These are phyloP conservation scores for Isichthys henryi DNA, from an alignment of 2,113 vertebrate species.

Conservation along the genomic window DNA sequence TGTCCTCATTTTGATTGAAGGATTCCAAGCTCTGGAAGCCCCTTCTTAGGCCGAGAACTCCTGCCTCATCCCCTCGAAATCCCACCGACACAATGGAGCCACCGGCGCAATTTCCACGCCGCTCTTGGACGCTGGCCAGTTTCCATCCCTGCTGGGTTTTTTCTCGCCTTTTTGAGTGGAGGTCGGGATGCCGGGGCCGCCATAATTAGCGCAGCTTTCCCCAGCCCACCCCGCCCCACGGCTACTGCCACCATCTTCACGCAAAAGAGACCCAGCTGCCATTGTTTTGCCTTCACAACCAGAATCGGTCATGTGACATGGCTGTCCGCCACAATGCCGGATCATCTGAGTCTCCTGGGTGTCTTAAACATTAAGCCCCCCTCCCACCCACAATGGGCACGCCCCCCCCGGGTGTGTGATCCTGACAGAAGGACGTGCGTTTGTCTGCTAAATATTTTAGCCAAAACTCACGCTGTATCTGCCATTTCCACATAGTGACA, in stretches of 20 bases:
- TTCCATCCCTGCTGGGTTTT: not conserved
- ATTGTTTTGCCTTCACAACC: not conserved
- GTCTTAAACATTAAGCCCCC: not conserved
- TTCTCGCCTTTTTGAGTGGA: not conserved
- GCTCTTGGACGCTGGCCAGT: not conserved
- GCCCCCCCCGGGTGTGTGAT: not conserved
- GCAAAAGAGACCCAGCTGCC: not conserved
- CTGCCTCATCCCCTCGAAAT: not conserved
- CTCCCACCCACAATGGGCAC: not conserved
- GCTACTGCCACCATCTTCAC: not conserved
- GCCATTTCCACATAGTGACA: not conserved
- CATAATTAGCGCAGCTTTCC: not conserved
- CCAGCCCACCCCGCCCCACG: not conserved
- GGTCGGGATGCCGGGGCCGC: not conserved
- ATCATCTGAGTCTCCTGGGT: not conserved
- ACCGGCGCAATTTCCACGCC: not conserved
- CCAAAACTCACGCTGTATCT: not conserved
- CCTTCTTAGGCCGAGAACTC: not conserved
- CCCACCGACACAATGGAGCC: not conserved
- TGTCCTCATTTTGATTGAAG: not conserved
- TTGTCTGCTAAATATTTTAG: not conserved
- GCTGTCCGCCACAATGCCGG: not conserved
- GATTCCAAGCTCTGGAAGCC: not conserved
- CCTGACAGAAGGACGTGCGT: not conserved
- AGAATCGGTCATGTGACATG: not conserved